phyloP scores from a whole-genome alignment of 2,113 vertebrate genomes.

The Podarcis muralis region DNA sequence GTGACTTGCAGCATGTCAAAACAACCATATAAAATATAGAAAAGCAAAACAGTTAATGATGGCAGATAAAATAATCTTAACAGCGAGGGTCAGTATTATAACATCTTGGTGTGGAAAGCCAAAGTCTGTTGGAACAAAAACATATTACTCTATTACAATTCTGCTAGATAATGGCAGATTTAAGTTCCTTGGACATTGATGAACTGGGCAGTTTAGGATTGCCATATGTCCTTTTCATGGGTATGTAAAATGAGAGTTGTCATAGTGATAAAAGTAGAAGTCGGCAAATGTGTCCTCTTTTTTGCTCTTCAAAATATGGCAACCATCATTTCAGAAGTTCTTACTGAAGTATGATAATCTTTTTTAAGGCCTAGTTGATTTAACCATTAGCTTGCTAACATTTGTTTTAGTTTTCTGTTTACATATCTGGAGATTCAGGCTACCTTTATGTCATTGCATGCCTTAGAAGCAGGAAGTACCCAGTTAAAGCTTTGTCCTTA shows the following conservation, averaged over 20 bases:
- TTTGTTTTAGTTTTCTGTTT: constrained; percentile 17
- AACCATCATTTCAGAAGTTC: too few relatives aligned
- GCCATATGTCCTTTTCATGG: too few relatives aligned
- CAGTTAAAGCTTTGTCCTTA: constrained; percentile 40
- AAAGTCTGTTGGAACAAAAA: background rate
- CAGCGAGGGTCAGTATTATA: background rate
- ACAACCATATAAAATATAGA: background rate
- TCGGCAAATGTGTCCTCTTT: background rate
- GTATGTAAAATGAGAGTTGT: too few relatives aligned
- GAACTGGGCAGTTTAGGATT: fast-evolving
- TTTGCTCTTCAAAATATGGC: too few relatives aligned
- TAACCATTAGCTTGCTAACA: constrained; percentile 34
- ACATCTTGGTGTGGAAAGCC: background rate
- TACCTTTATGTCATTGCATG: background rate
- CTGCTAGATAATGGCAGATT: background rate
- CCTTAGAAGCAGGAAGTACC: constrained; percentile 8
- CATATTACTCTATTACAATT: background rate
- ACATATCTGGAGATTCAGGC: background rate
- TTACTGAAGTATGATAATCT: background rate
- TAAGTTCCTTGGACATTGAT: fast-evolving
- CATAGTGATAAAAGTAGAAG: too few relatives aligned
- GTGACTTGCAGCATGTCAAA: background rate
- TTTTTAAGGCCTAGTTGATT: background rate
- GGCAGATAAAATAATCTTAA: background rate
- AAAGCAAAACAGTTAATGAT: background rate